Evolutionary conservation across 1,140 invertebrate species (phyloP).

Genomic region (Venturia canescens): DNA sequence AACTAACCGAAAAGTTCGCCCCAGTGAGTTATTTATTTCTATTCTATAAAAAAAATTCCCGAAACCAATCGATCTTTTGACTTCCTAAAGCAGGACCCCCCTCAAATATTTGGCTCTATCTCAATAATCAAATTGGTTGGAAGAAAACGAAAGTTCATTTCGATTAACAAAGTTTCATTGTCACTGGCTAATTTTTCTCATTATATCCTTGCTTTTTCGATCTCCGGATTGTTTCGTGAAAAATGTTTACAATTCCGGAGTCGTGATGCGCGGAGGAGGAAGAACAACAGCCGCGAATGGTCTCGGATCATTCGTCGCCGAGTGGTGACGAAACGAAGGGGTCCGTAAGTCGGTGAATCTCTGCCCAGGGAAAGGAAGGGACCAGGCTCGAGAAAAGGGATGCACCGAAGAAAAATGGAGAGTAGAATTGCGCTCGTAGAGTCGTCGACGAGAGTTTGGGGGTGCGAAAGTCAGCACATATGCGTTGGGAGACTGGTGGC

Average conservation of each 20-base stretch:
- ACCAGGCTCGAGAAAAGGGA: slow-evolving; percentile 3
- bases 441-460: slow-evolving; percentile 11
- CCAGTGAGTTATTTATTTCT: too few relatives aligned
- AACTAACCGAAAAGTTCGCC: too few relatives aligned
- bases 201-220: neutral
- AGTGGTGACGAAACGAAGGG: slow-evolving; percentile 26
- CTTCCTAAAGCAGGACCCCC: too few relatives aligned
- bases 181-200: too few relatives aligned
- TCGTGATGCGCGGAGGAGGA: neutral
- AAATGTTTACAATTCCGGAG: neutral
- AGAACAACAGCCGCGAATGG: slow-evolving; percentile 34
- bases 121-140: too few relatives aligned
- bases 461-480: slow-evolving; percentile 58
- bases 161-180: too few relatives aligned
- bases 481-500: slow-evolving; percentile 55
- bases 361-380: neutral
- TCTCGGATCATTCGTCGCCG: slow-evolving; percentile 40
- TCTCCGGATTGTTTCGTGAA: neutral
- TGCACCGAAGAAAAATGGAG: slow-evolving; percentile 15
- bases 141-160: too few relatives aligned
- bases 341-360: slow-evolving; percentile 33
- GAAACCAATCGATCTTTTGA: too few relatives aligned
- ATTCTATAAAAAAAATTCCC: too few relatives aligned
- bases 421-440: neutral
- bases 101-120: too few relatives aligned